phyloP scores from a whole-genome alignment of 2,113 vertebrate genomes.

The Verasper variegatus region DNA sequence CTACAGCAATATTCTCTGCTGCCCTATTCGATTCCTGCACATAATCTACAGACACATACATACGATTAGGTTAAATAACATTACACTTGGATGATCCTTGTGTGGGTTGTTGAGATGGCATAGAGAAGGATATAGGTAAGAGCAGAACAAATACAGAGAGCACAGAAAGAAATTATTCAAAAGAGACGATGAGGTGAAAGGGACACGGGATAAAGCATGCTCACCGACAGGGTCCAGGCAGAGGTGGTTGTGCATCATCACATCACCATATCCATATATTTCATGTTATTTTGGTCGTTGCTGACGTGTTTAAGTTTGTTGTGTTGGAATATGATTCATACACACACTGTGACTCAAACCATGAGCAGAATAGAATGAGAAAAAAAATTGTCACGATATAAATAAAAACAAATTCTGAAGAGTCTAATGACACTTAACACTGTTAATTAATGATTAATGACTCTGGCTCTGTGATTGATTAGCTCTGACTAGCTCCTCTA shows the following conservation, averaged over 20 bases:
- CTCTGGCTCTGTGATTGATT: neutral
- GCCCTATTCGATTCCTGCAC: conserved; percentile 24
- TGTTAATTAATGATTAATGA: conserved; percentile 16
- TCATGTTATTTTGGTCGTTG: neutral
- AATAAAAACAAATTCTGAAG: neutral
- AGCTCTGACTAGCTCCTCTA: neutral
- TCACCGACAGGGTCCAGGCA: too few relatives aligned
- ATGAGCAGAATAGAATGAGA: neutral
- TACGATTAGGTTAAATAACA: conserved; percentile 11
- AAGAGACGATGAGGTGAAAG: neutral
- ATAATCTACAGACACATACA: conserved; percentile 19
- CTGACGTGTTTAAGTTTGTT: too few relatives aligned
- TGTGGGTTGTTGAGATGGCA: conserved; percentile 14
- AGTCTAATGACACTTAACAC: neutral
- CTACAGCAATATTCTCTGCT: conserved; percentile 16
- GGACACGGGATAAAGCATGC: neutral
- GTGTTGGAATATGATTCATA: too few relatives aligned
- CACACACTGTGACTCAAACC: too few relatives aligned
- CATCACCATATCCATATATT: neutral
- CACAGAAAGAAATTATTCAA: neutral
- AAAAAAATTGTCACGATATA: neutral
- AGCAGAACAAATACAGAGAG: neutral
- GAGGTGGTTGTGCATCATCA: neutral
- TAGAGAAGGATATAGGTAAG: neutral
- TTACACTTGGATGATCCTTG: neutral